Evolutionary conservation across 2,797 vertebrate species (phyloP).

Genomic region (Gobionotothen gibberifrons): DNA sequence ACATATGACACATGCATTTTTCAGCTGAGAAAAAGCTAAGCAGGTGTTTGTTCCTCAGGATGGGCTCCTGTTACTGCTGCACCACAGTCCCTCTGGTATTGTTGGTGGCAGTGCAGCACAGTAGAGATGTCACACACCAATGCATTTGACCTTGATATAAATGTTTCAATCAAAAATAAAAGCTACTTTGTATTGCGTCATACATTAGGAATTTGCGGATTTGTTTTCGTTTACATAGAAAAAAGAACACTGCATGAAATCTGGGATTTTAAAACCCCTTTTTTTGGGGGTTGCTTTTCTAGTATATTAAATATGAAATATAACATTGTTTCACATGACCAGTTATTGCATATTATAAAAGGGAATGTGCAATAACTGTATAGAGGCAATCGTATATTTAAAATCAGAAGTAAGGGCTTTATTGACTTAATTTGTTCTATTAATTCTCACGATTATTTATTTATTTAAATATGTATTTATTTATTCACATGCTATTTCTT

Average conservation of each 20-base stretch:
- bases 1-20: not conserved
- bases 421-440: too few species aligned
- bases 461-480: too few species aligned
- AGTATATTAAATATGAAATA: too few species aligned
- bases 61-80: not conserved
- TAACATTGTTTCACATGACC: too few species aligned
- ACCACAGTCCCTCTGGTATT: not conserved
- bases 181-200: not conserved
- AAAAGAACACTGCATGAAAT: not conserved
- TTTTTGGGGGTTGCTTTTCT: not conserved
- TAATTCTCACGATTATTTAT: too few species aligned
- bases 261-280: not conserved
- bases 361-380: too few species aligned
- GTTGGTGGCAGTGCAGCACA: not conserved
- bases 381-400: too few species aligned
- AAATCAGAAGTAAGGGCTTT: too few species aligned
- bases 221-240: not conserved
- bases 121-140: not conserved
- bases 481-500: too few species aligned
- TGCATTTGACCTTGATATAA: not conserved
- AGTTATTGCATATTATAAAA: too few species aligned
- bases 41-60: not conserved
- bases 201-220: not conserved
- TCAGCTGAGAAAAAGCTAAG: not conserved
- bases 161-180: constrained; percentile 3